Base-by-base conservation (phyloP, 2,113 vertebrate species). In the Cepphus grylle region DNA sequence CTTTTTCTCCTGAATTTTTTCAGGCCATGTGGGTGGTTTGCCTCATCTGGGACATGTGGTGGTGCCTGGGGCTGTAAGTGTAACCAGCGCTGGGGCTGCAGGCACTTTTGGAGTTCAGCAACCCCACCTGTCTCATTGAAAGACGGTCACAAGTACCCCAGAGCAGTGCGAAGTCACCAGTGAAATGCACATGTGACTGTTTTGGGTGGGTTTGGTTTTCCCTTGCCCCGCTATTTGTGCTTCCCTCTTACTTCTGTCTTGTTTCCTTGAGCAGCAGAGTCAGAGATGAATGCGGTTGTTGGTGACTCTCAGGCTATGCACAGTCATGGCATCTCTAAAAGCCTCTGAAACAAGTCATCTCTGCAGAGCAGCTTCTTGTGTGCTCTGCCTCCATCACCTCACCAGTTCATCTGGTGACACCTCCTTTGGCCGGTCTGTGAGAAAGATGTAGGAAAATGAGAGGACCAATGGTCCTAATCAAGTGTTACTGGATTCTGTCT, bases 1-100 rank as follows among this genome's bases (percentile, higher is more conserved):
- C 65, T 63, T 63, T 50, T 72, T 14, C 47, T 36, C 40, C 36
- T 49, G 55, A 17, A 5, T 14, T n/a, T 80, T 87, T 78, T 81
- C 71, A 69, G 52, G 34, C 65, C 23, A 0, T 36, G 43, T 4
- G 26, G 43, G 43, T 79, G 70, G 43, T 66, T 94, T 72, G 3
- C 66, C 26, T 81, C 29, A 15, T 53, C n/a, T 67, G 56, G 42
- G 45, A 4, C 38, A 16, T 2, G 1, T 34, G 5, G 8, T 27
- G 26, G 17, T 93, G 85, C 95, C 92, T 82, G 85, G 56, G 78
- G 94, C 94, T 82, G 19, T 29, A n/a, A n/a, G 29, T 47, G 38
- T 17, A 74, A 53, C 40, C 56, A 20, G 27, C 53, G 27, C 70
- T 66, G 63, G 22, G 53, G 36, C 67, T 84, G 69, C 45, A 38